Evolutionary conservation across 2,888 invertebrate genomes (phyloP).

Genomic region (Pyrgus malvae): DNA sequence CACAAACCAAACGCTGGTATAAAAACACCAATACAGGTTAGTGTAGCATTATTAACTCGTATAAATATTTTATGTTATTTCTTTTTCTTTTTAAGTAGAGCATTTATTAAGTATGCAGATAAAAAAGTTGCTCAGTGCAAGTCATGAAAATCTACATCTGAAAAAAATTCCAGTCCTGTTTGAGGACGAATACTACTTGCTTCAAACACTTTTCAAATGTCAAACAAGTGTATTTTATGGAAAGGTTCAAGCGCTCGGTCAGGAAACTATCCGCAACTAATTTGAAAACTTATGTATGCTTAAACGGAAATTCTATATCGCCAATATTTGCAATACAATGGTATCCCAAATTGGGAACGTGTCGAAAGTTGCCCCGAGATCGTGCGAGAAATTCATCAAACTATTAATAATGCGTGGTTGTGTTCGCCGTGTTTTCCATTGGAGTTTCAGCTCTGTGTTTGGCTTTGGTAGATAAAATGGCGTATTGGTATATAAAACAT

Average conservation of each 20-base stretch:
- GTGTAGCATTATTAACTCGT: no score
- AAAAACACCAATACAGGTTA: no score
- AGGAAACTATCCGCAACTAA: slow-evolving; percentile 5
- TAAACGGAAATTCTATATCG: slow-evolving; percentile 13
- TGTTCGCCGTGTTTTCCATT: background rate
- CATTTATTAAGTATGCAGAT: no score
- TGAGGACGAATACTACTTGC: no score
- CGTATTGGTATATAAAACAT: background rate
- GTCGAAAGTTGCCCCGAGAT: slow-evolving; percentile 20
- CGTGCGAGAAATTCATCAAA: slow-evolving; percentile 21
- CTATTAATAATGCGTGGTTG: slow-evolving; percentile 18
- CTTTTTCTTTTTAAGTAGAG: no score
- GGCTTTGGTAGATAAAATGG: background rate
- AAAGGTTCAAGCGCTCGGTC: background rate
- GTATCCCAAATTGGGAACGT: slow-evolving; percentile 17
- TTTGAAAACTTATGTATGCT: slow-evolving; percentile 15
- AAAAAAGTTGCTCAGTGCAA: no score
- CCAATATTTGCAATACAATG: slow-evolving; percentile 19
- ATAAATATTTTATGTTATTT: no score
- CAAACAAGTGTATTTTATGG: no score
- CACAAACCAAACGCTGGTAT: no score
- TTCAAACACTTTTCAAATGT: background rate
- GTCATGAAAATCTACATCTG: no score
- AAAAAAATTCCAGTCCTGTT: no score
- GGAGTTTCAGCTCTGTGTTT: background rate